Base-by-base conservation (phyloP, 2,888 invertebrate species). In the Stenolophus ochropezus region DNA sequence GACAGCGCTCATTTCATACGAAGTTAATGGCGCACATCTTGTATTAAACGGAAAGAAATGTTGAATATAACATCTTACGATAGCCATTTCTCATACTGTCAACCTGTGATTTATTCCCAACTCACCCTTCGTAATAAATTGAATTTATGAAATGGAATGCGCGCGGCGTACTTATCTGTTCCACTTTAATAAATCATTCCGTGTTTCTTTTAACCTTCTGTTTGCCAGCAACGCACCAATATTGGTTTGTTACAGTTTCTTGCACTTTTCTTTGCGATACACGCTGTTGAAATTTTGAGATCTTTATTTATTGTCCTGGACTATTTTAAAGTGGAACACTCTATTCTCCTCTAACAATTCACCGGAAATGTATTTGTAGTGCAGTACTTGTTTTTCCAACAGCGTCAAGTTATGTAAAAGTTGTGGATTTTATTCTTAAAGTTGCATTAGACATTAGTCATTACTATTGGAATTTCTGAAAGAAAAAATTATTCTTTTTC, bases 71-170 rank as follows among this genome's bases (percentile, higher is more conserved):
- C 79, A 69, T 79, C 79, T 79, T 69, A 71, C 79, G 65, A 49
- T 78, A 49, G 69, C 51, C 71, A 79, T 79, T 79, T 69, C 69
- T 79, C 79, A 79, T 80, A 25, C 79, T 79, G 80, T 80, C 80
- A 80, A 56, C 73, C 73, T 73, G 80, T 73, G 80, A 80, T 80
- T 81, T 81, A 75, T 81, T 81, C 65, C 51, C 14, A 23, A 49
- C 71, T 27, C 73, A 51, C 56, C 27, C 33, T 51, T 23, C 33
- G 75, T 75, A 65, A 81, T 81, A 81, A 75, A 81, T 81, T 81
- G 75, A 81, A 81, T 81, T 75, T 81, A 81, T 81, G 81, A 81
- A 75, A 81, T 75, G 80, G 56, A 80, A 80, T 80, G 71, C 58
- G 79, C 71, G 4, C 18, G 58, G 76, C 79, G 69, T 79, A 79